Evolutionary conservation across 2,113 vertebrate genomes (phyloP), one percentile per base, ranked within the genome.

Genomic region (Sinocyclocheilus rhinocerous): DNA sequence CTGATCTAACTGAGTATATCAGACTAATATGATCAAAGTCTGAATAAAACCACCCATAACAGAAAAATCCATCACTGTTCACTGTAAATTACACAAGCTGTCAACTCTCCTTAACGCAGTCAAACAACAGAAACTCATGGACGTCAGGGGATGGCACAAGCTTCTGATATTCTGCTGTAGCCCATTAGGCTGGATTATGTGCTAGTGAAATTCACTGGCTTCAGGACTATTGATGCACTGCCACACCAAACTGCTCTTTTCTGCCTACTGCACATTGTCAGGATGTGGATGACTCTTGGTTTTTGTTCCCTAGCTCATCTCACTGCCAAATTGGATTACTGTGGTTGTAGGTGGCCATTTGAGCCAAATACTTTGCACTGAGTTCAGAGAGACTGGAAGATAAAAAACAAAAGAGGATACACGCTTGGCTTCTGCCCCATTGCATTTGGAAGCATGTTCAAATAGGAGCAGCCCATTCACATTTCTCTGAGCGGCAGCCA

Each of bases 31-130:
- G 67, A 92, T 91, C 87, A 89, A 87, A 76, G 82, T 55, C 81
- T 88, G 90, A 90, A 90, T 88, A 91, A 89, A 91, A 91, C 88
- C 88, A 83, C 87, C 76, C 65, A 83, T 89, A 59, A 91, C 89
- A 92, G 91, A 87, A 91, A 4, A 91, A 90, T 91, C 89, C 78
- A 91, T 91, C 90, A 65, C 63, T 88, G 89, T 86, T 89, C 85
- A 90, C 90, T 92, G 88, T 92, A 88, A 94, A 91, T 93, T 93
- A 91, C 91, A 89, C 84, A 86, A 88, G 52, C 87, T 91, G 90
- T 90, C 90, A 90, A 80, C 67, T 85, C 15, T 52, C 50, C 13
- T 52, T 16, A 52, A 52, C 13, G 4, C 50, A 52, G 50, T 16
- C 50, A 16, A 52, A 87, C 90, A 90, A 89, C 89, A 83, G 89